Evolutionary conservation across 37 sponge, comb jelly and placozoan species (phyloP).

Genomic region (Oscarella lobularis): DNA sequence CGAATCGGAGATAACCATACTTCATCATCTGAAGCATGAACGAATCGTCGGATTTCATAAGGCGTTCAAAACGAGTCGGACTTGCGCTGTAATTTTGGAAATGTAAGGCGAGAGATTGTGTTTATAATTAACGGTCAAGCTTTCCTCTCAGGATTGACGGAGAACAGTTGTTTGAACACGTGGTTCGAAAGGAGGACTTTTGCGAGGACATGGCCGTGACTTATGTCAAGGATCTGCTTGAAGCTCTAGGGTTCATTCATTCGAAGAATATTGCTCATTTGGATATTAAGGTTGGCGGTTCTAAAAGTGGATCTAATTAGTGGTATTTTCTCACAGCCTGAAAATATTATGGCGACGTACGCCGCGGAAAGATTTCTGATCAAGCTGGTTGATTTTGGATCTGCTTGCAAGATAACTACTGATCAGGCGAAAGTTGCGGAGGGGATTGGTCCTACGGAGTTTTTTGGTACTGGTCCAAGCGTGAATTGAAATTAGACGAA

Average conservation of each 20-base stretch:
- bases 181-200: not conserved
- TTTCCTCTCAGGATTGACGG: not conserved
- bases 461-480: too few relatives aligned
- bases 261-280: not conserved
- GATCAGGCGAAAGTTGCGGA: not conserved
- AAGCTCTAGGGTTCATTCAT: not conserved
- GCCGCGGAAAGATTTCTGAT: not conserved
- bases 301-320: too few relatives aligned
- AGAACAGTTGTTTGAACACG: not conserved
- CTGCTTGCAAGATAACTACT: not conserved
- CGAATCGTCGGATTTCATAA: not conserved
- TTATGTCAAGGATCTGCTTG: not conserved
- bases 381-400: not conserved
- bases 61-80: not conserved
- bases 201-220: not conserved
- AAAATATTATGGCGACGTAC: not conserved
- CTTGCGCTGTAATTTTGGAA: not conserved
- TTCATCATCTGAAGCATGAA: not conserved
- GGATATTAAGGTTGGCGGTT: not conserved
- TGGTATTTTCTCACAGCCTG: not conserved
- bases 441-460: not conserved
- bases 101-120: not conserved
- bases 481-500: too few relatives aligned
- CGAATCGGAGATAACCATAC: not conserved
- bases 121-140: not conserved